phyloP scores from a whole-genome alignment of 2,797 vertebrate genomes.

The Typhlichthys eigenmanni region DNA sequence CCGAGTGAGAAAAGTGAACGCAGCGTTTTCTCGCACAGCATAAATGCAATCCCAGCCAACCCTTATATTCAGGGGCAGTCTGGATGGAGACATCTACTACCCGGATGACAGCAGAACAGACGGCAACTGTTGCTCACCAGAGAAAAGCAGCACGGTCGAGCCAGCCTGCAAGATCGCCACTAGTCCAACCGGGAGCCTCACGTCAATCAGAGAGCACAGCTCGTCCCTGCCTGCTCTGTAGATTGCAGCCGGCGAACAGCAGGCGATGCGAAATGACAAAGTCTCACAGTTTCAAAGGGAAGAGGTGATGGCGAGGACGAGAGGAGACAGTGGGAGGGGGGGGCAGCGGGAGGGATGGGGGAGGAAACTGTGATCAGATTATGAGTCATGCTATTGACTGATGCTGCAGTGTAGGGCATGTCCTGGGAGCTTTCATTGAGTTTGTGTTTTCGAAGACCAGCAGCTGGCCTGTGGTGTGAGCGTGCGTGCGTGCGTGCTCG shows the following conservation, averaged over 20 bases:
- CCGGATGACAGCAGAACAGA: slow-evolving; percentile 34
- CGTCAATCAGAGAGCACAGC: background rate
- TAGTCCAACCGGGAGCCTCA: background rate
- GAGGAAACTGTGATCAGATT: slow-evolving; percentile 52
- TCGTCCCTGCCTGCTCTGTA: slow-evolving; percentile 1
- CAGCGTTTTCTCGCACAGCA: slow-evolving; percentile 43
- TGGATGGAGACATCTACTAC: slow-evolving; percentile 31
- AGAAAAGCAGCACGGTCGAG: slow-evolving; percentile 27
- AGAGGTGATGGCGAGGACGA: slow-evolving; percentile 36
- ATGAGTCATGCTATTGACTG: slow-evolving; percentile 73
- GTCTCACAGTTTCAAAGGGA: background rate
- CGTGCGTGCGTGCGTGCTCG: slow-evolving; percentile 21
- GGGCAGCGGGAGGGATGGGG: slow-evolving; percentile 32
- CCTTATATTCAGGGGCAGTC: slow-evolving; percentile 41
- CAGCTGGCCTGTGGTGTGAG: slow-evolving; percentile 51
- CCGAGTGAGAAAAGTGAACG: too few relatives aligned
- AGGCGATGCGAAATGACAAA: slow-evolving; percentile 42
- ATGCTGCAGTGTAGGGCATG: slow-evolving; percentile 44
- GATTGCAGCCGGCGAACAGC: slow-evolving; percentile 40
- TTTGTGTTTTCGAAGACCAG: slow-evolving; percentile 46
- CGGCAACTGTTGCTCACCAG: slow-evolving; percentile 40
- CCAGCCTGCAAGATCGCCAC: slow-evolving; percentile 22
- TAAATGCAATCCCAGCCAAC: slow-evolving; percentile 19
- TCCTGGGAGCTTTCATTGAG: slow-evolving; percentile 48
- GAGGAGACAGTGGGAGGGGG: background rate